Base-by-base conservation (phyloP, 1,140 invertebrate species). In the Polypedilum pembai region DNA sequence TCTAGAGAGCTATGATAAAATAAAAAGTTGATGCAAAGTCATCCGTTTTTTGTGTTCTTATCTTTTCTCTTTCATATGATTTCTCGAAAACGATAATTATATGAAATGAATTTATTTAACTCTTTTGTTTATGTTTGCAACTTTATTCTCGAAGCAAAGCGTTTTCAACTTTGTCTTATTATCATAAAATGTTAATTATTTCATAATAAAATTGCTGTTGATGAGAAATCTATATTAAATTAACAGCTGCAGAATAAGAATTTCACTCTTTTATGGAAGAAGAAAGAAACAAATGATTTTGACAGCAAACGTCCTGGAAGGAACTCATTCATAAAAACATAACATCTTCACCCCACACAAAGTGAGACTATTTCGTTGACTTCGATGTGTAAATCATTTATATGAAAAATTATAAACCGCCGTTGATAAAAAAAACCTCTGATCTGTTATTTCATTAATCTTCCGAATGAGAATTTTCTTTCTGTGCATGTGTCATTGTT, bases 401-500 rank as follows among this genome's bases (percentile, higher is more conserved):
- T 56, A 56, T n/a, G 12, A 56, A 56, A 56, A 56, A 56, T 56
- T 56, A 56, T 56, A 56, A 56, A 56, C 45, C 45, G 45, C 45
- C 12, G 45, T 15, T n/a, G 45, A 56, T 56, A 56, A 56, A 56
- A n/a, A 33, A 33, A 56, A 56, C 45, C 45, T 56, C 45, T 56
- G 45, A 56, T 56, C 45, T 56, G 10, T n/a, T 56, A 12, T 12
- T 56, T 56, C 45, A 56, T 56, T 56, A 56, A 56, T 56, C 45
- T 56, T 56, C 45, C n/a, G 24, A 33, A 5, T 33, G 24, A 56
- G 45, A 56, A 56, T n/a, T 15, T 56, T 56, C n/a, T 12, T 15
- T 56, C n/a, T 56, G 45, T 56, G 45, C 45, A 56, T 56, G 45
- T 56, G 45, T 56, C 45, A 56, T 56, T 56, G 45, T 56, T 56